These are phyloP conservation scores for Oryzias sinensis DNA, from an alignment of 2,797 vertebrate genomes.

Conservation along the genomic window DNA sequence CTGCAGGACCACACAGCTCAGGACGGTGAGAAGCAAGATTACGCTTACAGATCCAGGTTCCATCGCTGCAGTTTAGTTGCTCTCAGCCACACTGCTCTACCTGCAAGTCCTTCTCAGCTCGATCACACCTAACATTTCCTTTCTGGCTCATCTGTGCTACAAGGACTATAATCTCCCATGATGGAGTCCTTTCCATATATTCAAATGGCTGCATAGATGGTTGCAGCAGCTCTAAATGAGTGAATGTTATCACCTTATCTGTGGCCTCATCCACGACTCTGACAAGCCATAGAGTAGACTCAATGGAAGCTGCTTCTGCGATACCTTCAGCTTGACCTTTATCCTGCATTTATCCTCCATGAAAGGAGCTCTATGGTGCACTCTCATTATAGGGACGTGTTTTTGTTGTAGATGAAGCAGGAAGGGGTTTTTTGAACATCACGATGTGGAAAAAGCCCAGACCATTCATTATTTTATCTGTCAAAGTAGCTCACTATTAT, in stretches of 20 bases:
- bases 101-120: conserved; percentile 12
- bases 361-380: too few relatives aligned
- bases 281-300: background rate
- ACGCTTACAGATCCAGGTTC: conserved; percentile 1
- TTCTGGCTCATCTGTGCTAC: conserved; percentile 16
- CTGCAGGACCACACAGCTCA: conserved; percentile 28
- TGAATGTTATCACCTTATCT: conserved; percentile 60
- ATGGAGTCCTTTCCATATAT: conserved; percentile 64
- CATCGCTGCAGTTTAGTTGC: conserved; percentile 25
- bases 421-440: too few relatives aligned
- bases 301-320: too few relatives aligned
- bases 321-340: background rate
- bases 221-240: conserved; percentile 14
- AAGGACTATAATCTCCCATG: conserved; percentile 35
- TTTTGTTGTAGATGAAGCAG: too few relatives aligned
- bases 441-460: too few relatives aligned
- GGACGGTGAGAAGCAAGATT: conserved; percentile 1
- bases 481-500: too few relatives aligned
- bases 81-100: conserved; percentile 1
- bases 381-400: too few relatives aligned
- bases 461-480: too few relatives aligned
- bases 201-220: conserved; percentile 43
- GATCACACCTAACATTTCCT: conserved; percentile 32
- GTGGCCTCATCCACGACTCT: background rate
- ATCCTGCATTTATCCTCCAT: background rate